A percentile compares a stretch with the other conserved stretches of the same genome.
Evolutionary conservation across 2,888 invertebrate genomes (phyloP).

Genomic region (Chrysina gloriosa): DNA sequence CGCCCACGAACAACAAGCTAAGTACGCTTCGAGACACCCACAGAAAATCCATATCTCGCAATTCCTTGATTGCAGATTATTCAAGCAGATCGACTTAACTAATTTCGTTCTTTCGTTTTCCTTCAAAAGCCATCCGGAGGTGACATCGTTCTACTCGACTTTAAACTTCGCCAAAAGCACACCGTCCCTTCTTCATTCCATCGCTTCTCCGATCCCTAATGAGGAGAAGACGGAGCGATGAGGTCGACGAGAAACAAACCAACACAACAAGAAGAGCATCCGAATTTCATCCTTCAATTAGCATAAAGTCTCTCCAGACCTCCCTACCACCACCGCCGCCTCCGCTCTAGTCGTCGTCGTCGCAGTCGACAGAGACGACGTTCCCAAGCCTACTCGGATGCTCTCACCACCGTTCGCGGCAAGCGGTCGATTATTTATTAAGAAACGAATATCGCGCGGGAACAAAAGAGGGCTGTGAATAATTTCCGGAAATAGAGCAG

Average conservation of each 20-base stretch:
- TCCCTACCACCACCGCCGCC: background rate
- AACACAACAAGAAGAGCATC: background rate
- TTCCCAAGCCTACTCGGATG: background rate
- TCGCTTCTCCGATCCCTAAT: background rate
- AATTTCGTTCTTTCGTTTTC: too few relatives aligned
- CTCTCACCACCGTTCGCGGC: background rate
- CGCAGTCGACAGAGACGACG: background rate
- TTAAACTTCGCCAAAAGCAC: too few relatives aligned
- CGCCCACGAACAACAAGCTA: too few relatives aligned
- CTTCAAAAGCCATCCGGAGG: too few relatives aligned
- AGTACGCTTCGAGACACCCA: too few relatives aligned
- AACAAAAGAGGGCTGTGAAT: too few relatives aligned
- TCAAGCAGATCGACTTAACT: too few relatives aligned
- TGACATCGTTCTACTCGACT: too few relatives aligned
- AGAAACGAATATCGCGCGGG: background rate
- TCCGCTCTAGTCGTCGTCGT: too few relatives aligned
- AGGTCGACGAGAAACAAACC: background rate
- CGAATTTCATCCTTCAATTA: slow-evolving; percentile 12
- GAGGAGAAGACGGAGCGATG: background rate
- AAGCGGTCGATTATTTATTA: background rate
- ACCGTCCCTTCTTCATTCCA: background rate
- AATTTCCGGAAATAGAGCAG: too few relatives aligned
- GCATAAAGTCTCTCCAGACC: slow-evolving; percentile 4
- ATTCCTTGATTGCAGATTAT: too few relatives aligned
- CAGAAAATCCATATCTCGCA: too few relatives aligned